Evolutionary conservation across 2,888 invertebrate species (phyloP).

Genomic region (Lasioglossum calceatum): DNA sequence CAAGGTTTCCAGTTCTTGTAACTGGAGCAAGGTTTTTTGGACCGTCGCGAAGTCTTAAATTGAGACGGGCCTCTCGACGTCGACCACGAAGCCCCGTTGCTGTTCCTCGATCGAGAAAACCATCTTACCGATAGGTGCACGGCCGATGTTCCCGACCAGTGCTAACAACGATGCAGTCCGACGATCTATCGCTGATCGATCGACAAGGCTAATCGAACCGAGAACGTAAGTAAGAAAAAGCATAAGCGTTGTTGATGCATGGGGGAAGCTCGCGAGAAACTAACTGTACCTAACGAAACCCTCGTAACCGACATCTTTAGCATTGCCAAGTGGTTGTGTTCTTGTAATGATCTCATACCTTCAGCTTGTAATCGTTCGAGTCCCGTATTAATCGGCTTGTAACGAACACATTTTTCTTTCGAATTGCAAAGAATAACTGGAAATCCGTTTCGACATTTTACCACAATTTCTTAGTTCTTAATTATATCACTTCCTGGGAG

Average conservation of each 20-base stretch:
- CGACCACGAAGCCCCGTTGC: not conserved
- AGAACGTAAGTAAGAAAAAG: conserved; percentile 20
- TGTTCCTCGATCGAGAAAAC: conserved; percentile 8
- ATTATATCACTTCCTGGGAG: not conserved
- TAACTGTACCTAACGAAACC: conserved; percentile 10
- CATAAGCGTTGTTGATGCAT: not conserved
- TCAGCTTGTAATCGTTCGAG: not conserved
- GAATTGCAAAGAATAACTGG: not conserved
- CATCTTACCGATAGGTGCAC: not conserved
- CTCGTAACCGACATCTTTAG: not conserved
- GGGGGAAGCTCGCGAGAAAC: not conserved
- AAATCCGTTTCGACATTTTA: not conserved
- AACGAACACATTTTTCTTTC: not conserved
- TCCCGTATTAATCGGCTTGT: not conserved
- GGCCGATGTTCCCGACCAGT: not conserved
- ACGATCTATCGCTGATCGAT: not conserved
- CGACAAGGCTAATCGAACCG: conserved; percentile 6
- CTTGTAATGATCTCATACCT: not conserved
- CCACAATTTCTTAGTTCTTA: not conserved
- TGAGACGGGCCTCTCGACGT: not conserved
- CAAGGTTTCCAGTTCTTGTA: conserved; percentile 19
- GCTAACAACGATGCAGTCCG: not conserved
- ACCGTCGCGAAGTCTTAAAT: not conserved
- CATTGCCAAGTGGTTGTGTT: not conserved
- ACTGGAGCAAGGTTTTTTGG: conserved; percentile 28